Base-by-base conservation (phyloP, 2,113 vertebrate genomes). In the Hydrochoerus hydrochaeris region DNA sequence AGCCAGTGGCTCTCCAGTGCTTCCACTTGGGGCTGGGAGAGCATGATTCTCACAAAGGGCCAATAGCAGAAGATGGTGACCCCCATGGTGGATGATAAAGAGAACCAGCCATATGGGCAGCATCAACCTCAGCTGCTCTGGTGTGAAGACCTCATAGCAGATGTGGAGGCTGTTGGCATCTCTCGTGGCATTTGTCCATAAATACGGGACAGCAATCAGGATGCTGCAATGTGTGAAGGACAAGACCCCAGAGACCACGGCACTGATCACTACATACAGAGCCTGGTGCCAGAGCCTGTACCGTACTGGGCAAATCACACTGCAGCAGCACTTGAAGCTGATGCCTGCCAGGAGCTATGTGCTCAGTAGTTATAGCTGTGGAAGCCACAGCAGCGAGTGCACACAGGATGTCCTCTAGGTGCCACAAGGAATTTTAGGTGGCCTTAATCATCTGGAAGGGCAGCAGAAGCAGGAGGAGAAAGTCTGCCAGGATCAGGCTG, bases 331-430 rank as follows among this genome's bases (percentile, higher is more conserved):
- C 95, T 99, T 99, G 0, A 99, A 97, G n/a, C 99, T 99, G 73
- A 99, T 98, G 0, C 99, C 99, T 0, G 99, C 99, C 94, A 99
- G 98, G 90, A 99, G 99, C 96, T 99, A 98, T 16, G 98, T 99
- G 98, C 99, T 99, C 99, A 98, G 97, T 99, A 99, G 98, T 99
- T 99, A 97, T 99, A 99, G 98, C 99, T 99, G 98, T 99, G 99
- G 98, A 99, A 99, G 97, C 99, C 86, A 62, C 99, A 99, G 98
- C 98, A 0, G 98, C 99, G 38, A 99, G 67, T 0, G 99, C 99
- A 35, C 99, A 99, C 90, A 91, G 92, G 11, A 99, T 96, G 1
- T 38, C 0, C 10, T 97, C 98, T 17, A 99, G 84, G 0, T 99
- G 98, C 85, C 98, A 57, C 99, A 99, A 99, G 98, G 98, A 98